Conservation (phyloP, 2,888 invertebrate species). For the Pterostichus madidus region DNA sequence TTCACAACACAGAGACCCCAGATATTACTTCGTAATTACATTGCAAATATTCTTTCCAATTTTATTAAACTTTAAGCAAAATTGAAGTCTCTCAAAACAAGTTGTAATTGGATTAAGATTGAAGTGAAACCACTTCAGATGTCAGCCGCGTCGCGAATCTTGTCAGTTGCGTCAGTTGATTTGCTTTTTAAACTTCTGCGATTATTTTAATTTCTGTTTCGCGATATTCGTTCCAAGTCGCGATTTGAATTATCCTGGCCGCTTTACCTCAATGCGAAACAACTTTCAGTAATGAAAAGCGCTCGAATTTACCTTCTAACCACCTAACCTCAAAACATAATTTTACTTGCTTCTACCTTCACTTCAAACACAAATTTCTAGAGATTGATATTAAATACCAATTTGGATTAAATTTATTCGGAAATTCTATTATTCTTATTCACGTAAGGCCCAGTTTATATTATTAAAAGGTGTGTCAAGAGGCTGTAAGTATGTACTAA, state of each 20-base stretch:
- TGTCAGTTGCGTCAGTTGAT: conserved; percentile 44
- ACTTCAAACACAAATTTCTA: conserved; percentile 27
- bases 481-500: too few species aligned
- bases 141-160: conserved; percentile 14
- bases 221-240: conserved; percentile 15
- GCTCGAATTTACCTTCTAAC: conserved; percentile 45
- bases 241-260: conserved; percentile 45
- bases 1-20: conserved; percentile 58
- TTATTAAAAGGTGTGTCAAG: too few species aligned
- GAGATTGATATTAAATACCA: conserved; percentile 41
- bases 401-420: conserved; percentile 20
- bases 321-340: conserved; percentile 46
- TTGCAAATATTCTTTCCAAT: conserved; percentile 65
- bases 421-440: conserved; percentile 41
- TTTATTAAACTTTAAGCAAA: conserved; percentile 64
- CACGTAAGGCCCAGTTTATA: background rate
- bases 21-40: conserved; percentile 66
- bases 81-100: conserved; percentile 66
- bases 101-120: conserved; percentile 65
- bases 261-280: conserved; percentile 28
- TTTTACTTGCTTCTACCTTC: conserved; percentile 21
- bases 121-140: conserved; percentile 57
- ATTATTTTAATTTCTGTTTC: conserved; percentile 48
- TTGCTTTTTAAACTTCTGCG: conserved; percentile 47
- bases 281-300: conserved; percentile 42